These are phyloP conservation scores for Pempheris klunzingeri DNA, from an alignment of 2,797 vertebrate species.

Conservation along the genomic window DNA sequence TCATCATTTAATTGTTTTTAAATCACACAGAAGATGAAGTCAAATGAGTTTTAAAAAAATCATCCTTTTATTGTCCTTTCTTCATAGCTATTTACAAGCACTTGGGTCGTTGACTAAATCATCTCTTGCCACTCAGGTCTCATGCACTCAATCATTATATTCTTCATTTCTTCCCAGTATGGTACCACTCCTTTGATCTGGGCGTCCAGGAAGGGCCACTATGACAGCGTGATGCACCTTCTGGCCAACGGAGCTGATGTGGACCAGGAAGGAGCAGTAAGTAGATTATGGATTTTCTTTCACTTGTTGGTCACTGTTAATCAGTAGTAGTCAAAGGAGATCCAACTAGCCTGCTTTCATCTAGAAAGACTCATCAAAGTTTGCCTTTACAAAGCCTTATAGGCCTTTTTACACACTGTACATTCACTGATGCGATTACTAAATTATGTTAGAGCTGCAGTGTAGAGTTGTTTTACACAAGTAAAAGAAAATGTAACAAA, in stretches of 20 bases:
- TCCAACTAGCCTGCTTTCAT: neutral
- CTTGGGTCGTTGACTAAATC: neutral
- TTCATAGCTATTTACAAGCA: conserved; percentile 2
- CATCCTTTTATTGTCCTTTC: neutral
- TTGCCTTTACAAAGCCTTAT: neutral
- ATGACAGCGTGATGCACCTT: conserved; percentile 94
- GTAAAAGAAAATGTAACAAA: no score
- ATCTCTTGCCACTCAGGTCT: neutral
- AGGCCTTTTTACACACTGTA: neutral
- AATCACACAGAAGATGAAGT: conserved; percentile 22
- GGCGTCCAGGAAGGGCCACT: conserved; percentile 95
- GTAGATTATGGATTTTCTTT: conserved; percentile 57
- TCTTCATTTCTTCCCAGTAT: conserved; percentile 84
- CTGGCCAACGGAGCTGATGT: conserved; percentile 95
- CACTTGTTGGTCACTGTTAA: neutral
- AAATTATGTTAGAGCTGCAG: neutral
- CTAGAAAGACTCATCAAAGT: neutral
- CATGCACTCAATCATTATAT: neutral
- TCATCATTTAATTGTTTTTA: conserved; percentile 42
- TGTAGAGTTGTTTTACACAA: neutral
- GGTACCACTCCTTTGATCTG: conserved; percentile 97
- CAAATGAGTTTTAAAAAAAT: neutral
- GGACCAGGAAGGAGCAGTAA: conserved; percentile 97
- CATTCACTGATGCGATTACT: neutral
- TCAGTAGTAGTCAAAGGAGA: neutral